These are phyloP conservation scores for Syrmaticus mikado DNA, from an alignment of 2,113 vertebrate species.

Conservation along the genomic window DNA sequence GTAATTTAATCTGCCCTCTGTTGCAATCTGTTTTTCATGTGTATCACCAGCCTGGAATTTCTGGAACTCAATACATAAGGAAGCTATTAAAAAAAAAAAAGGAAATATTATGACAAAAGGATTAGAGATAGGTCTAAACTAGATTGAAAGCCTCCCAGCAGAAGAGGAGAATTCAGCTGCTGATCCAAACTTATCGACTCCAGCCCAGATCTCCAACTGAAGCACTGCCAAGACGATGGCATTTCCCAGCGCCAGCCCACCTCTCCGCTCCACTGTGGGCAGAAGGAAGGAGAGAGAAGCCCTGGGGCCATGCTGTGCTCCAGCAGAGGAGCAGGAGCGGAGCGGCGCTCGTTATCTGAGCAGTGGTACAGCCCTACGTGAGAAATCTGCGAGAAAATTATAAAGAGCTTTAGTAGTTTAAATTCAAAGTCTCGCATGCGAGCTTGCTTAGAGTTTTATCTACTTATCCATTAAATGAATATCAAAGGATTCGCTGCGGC, in stretches of 20 bases:
- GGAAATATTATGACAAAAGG: conserved; percentile 6
- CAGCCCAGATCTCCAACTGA: background rate
- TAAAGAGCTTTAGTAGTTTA: conserved; percentile 43
- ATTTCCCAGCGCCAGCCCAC: background rate
- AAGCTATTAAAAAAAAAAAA: conserved; percentile 56
- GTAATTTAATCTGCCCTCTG: conserved; percentile 45
- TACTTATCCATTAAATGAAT: conserved; percentile 62
- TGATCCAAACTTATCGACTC: conserved; percentile 3
- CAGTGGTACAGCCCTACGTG: background rate
- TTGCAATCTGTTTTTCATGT: conserved; percentile 54
- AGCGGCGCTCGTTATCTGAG: background rate
- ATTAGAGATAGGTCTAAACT: conserved; percentile 20
- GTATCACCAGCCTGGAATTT: conserved; percentile 53
- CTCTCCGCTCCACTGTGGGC: background rate
- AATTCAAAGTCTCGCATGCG: conserved; percentile 39
- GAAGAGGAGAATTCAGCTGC: background rate
- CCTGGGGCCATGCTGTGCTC: background rate
- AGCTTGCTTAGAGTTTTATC: conserved; percentile 56
- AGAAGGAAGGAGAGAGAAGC: background rate
- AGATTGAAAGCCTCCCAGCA: background rate
- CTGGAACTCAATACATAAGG: conserved; percentile 63
- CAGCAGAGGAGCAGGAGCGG: background rate
- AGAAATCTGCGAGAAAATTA: conserved; percentile 27
- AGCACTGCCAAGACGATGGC: background rate
- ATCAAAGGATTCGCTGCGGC: conserved; percentile 56